Conservation (phyloP, 2,888 invertebrate genomes). For the Bembecia ichneumoniformis region DNA sequence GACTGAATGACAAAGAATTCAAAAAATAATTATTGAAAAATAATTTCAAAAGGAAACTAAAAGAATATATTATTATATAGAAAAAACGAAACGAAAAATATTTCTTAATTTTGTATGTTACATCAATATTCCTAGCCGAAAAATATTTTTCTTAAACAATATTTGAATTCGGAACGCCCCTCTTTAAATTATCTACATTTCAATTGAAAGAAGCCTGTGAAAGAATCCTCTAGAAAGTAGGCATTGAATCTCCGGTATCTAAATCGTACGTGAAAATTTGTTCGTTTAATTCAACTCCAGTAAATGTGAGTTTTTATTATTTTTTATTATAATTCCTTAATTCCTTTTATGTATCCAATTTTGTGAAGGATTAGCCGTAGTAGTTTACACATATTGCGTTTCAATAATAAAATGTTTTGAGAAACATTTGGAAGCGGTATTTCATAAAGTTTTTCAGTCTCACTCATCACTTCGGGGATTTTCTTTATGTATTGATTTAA, state of each 20-base stretch:
- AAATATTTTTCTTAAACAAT: background rate
- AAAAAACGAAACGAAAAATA: too few relatives aligned
- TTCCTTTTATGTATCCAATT: slow-evolving; percentile 5
- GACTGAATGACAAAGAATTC: background rate
- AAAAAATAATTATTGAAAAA: background rate
- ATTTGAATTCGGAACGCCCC: slow-evolving; percentile 66
- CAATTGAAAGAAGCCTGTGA: slow-evolving; percentile 69
- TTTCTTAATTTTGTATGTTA: too few relatives aligned
- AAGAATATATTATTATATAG: too few relatives aligned
- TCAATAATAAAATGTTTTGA: slow-evolving; percentile 33
- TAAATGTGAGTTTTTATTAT: slow-evolving; percentile 58
- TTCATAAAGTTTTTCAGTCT: slow-evolving; percentile 24
- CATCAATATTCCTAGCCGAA: background rate
- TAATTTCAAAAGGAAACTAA: slow-evolving; percentile 3
- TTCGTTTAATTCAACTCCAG: slow-evolving; percentile 56
- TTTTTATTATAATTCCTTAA: slow-evolving; percentile 16
- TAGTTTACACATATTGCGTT: slow-evolving; percentile 19
- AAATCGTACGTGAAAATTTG: slow-evolving; percentile 70
- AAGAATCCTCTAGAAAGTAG: slow-evolving; percentile 71
- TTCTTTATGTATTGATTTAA: slow-evolving; percentile 52
- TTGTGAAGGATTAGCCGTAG: slow-evolving; percentile 10
- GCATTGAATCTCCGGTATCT: slow-evolving; percentile 69
- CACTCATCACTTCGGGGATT: slow-evolving; percentile 32
- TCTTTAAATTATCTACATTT: slow-evolving; percentile 42
- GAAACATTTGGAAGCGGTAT: slow-evolving; percentile 10